phyloP scores from a whole-genome alignment of 2,113 vertebrate genomes.

The Lipophrys pholis region DNA sequence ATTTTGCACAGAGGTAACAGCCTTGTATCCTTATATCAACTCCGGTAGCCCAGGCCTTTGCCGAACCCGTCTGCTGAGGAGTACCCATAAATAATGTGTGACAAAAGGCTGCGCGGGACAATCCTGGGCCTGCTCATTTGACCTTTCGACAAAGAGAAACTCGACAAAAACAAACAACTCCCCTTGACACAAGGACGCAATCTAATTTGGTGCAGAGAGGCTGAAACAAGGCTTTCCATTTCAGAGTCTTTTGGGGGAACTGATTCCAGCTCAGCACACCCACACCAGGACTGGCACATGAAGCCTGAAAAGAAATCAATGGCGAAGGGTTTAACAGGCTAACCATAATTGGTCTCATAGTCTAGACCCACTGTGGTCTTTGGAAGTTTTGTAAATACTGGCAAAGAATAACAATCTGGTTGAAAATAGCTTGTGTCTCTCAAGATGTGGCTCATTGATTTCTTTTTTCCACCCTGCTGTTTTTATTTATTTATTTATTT shows the following conservation, averaged over 20 bases:
- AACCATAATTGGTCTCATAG: constrained; percentile 68
- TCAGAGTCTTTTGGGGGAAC: constrained; percentile 58
- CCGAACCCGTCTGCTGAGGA: constrained; percentile 42
- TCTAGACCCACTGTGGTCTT: constrained; percentile 47
- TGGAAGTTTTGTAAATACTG: constrained; percentile 71
- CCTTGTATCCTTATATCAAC: constrained; percentile 45
- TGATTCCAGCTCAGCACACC: constrained; percentile 59
- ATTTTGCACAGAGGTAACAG: constrained; percentile 39
- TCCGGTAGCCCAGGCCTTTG: constrained; percentile 26
- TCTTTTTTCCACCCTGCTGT: constrained; percentile 17
- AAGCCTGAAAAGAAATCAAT: constrained; percentile 72
- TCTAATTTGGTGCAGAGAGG: constrained; percentile 70
- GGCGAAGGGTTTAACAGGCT: constrained; percentile 65
- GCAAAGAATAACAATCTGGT: constrained; percentile 55
- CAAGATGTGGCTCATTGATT: constrained; percentile 68
- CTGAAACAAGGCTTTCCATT: constrained; percentile 70
- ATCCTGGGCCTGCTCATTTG: constrained; percentile 55
- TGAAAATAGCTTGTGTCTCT: constrained; percentile 54
- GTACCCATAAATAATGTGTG: constrained; percentile 71
- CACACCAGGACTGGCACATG: constrained; percentile 46
- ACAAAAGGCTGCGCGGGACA: constrained; percentile 63
- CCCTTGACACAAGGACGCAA: constrained; percentile 77
- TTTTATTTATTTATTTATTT: background rate
- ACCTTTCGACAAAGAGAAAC: constrained; percentile 71
- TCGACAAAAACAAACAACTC: constrained; percentile 69